Evolutionary conservation across 1,140 invertebrate species (phyloP).

Genomic region (Anastatus disparis): DNA sequence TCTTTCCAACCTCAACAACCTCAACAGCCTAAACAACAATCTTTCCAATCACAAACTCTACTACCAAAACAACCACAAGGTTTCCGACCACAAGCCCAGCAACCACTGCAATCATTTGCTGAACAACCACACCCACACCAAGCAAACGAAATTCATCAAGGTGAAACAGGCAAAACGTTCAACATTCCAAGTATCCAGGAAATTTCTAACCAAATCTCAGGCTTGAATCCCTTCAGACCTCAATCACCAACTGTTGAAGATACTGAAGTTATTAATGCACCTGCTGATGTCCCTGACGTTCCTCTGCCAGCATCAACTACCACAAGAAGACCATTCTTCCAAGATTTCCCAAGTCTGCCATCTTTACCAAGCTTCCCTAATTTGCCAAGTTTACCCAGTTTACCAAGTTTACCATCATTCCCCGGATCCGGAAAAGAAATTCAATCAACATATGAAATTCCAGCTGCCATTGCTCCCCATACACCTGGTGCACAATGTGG

Average conservation of each 20-base stretch:
- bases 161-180: neutral
- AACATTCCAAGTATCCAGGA: neutral
- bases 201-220: neutral
- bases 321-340: neutral
- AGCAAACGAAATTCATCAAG: neutral
- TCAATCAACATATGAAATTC: slow-evolving; percentile 35
- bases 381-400: slow-evolving; percentile 15
- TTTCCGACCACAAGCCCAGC: neutral
- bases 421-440: slow-evolving; percentile 32
- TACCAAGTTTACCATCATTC: neutral
- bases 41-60: neutral
- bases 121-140: neutral
- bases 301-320: neutral
- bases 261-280: neutral
- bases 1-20: neutral
- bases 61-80: neutral
- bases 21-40: neutral
- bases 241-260: neutral
- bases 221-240: neutral
- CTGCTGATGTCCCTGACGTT: neutral
- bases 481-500: slow-evolving; percentile 58
- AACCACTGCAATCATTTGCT: neutral
- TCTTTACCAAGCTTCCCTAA: slow-evolving; percentile 15
- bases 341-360: slow-evolving; percentile 20
- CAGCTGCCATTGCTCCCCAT: slow-evolving; percentile 39